phyloP scores from a whole-genome alignment of 2,113 vertebrate species.

The Sander vitreus region DNA sequence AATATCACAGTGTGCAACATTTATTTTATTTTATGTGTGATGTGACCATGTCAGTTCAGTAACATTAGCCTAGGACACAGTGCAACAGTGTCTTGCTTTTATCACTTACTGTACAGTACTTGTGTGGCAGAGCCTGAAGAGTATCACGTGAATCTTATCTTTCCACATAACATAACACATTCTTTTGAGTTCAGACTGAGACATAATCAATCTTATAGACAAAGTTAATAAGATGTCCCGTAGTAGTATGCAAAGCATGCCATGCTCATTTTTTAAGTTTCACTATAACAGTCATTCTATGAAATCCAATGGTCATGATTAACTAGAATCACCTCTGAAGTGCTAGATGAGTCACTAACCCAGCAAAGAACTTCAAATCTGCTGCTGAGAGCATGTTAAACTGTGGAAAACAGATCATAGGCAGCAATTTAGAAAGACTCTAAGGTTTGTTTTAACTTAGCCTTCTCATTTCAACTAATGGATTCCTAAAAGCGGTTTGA shows the following conservation, averaged over 20 bases:
- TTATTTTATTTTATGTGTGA: neutral
- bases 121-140: slow-evolving; percentile 27
- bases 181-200: slow-evolving; percentile 12
- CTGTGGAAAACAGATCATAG: slow-evolving; percentile 8
- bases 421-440: neutral
- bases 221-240: slow-evolving; percentile 1
- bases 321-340: slow-evolving; percentile 6
- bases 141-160: slow-evolving; percentile 46
- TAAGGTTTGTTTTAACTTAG: neutral
- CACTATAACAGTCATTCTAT: neutral
- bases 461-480: neutral
- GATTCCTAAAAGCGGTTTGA: neutral
- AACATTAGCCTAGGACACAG: neutral
- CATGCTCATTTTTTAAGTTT: slow-evolving; percentile 17
- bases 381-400: neutral
- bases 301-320: slow-evolving; percentile 12
- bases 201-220: slow-evolving; percentile 2
- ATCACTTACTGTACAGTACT: neutral
- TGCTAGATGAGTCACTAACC: slow-evolving; percentile 31
- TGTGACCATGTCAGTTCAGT: neutral
- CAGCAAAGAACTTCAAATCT: neutral
- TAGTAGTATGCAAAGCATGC: neutral
- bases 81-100: neutral
- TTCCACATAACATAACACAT: slow-evolving; percentile 10
- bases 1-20: neutral